phyloP scores from a whole-genome alignment of 2,113 vertebrate species.

The Quiscalus mexicanus region DNA sequence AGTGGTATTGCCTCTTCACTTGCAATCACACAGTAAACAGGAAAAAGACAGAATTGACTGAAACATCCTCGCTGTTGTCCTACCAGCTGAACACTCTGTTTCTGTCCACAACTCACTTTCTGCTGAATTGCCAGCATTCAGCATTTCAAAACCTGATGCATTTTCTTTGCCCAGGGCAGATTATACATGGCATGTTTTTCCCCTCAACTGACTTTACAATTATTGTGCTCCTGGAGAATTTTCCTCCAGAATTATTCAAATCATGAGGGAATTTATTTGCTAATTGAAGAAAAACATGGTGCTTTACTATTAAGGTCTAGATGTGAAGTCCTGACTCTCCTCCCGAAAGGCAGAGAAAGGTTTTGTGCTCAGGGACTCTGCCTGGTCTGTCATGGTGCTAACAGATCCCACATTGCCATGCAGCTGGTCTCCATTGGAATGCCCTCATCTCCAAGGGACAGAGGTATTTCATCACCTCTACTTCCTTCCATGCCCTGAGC shows the following conservation, averaged over 20 bases:
- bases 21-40: background rate
- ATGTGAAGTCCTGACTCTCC: background rate
- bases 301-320: background rate
- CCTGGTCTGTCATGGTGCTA: background rate
- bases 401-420: background rate
- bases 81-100: background rate
- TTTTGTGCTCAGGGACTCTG: background rate
- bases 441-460: background rate
- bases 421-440: background rate
- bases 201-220: background rate
- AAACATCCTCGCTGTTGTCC: background rate
- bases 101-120: background rate
- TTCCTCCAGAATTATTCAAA: background rate
- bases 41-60: background rate
- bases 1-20: background rate
- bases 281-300: background rate
- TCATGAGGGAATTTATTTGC: background rate
- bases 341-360: background rate
- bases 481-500: background rate
- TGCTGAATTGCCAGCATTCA: background rate
- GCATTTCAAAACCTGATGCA: background rate
- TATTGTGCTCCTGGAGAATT: background rate
- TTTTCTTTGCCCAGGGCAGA: conserved; percentile 13
- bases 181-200: background rate
- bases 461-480: background rate